Base-by-base conservation (phyloP, 2,888 invertebrate species). In the Periphyllus acericola region DNA sequence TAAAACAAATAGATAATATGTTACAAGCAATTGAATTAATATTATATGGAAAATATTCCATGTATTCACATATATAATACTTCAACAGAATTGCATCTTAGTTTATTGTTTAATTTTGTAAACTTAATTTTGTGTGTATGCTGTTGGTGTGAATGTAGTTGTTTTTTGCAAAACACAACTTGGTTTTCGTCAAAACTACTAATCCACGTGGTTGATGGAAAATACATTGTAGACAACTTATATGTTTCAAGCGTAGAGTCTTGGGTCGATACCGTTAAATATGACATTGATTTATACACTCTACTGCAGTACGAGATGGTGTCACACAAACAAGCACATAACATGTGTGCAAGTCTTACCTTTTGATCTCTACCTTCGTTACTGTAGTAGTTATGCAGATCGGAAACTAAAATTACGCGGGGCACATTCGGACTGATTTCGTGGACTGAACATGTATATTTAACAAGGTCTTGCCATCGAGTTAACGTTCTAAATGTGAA, bases 11-110 rank as follows among this genome's bases (percentile, higher is more conserved):
- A 46, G 14, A 46, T 14, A 46, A 46, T 46, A 36, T 36, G 6
- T 36, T 36, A 36, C 6, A 36, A 36, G 6, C 6, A 36, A 36
- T 5, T 36, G 19, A 68, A 40, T 9, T 40, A 21, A 29, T 36
- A 36, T 1, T 36, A 36, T 1, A 36, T 74, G 25, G 11, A 82
- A 52, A 25, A 82, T 71, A 68, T 36, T 32, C 1, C 21, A 21
- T 9, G 72, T 14, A 52, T 29, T 81, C n/a, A 87, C 32, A 32
- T 46, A 17, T 87, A 81, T n/a, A 87, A 46, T 40, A 74, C n/a
- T 87, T 87, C 74, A n/a, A 87, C 80, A 60, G 87, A 74, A 66
- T 87, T 46, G 25, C 87, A 87, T 66, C 87, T 81, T 8, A 87
- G 25, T 81, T 81, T 81, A 81, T 87, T 75, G 66, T 87, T 87